A percentile compares a stretch with the other conserved stretches of the same genome.
These are phyloP conservation scores for Berghia stephanieae DNA, from an alignment of 1,140 invertebrate genomes.

Conservation along the genomic window DNA sequence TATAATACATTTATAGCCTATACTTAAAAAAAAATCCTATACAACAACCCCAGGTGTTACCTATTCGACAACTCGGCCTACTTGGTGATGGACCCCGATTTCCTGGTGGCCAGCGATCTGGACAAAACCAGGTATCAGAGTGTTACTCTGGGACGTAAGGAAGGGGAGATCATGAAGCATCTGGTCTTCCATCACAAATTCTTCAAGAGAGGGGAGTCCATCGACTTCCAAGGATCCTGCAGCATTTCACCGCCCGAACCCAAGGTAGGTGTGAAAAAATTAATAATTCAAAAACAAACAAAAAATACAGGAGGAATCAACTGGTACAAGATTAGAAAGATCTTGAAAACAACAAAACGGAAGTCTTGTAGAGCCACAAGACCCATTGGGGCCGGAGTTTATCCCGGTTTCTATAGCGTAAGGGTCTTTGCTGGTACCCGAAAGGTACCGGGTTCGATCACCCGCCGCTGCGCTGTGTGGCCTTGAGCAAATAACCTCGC, in stretches of 20 bases:
- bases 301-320: too few species aligned
- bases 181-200: slow-evolving; percentile 67
- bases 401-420: too few species aligned
- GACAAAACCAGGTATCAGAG: slow-evolving; percentile 65
- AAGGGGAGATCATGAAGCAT: slow-evolving; percentile 69
- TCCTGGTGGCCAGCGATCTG: slow-evolving; percentile 61
- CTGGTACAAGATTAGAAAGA: too few species aligned
- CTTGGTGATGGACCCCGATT: slow-evolving; percentile 67
- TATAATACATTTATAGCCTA: too few species aligned
- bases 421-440: too few species aligned
- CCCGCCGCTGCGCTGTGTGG: too few species aligned
- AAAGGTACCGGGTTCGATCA: too few species aligned
- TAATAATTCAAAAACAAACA: slow-evolving; percentile 4
- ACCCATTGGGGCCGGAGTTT: too few species aligned
- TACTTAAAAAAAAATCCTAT: too few species aligned
- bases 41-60: slow-evolving; percentile 68
- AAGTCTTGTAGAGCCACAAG: too few species aligned
- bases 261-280: slow-evolving; percentile 49
- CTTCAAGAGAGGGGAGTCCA: slow-evolving; percentile 61
- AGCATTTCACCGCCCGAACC: slow-evolving; percentile 64
- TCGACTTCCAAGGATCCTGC: slow-evolving; percentile 68
- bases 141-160: slow-evolving; percentile 66
- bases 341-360: too few species aligned
- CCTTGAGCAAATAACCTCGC: too few species aligned
- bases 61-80: slow-evolving; percentile 67